Evolutionary conservation across 2,113 vertebrate genomes (phyloP).

Genomic region (Cyprinus carpio): DNA sequence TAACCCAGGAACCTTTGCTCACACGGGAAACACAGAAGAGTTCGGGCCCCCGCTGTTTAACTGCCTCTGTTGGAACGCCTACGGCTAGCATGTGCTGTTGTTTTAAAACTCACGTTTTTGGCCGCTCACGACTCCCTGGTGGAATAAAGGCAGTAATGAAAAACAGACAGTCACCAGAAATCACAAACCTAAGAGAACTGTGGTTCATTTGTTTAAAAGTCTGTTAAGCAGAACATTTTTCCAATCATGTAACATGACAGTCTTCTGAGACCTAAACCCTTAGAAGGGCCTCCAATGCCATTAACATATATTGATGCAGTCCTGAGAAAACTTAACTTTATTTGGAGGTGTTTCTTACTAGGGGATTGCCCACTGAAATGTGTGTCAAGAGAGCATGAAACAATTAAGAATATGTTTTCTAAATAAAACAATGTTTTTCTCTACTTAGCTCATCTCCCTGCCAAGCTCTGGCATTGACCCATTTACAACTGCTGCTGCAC

Average conservation of each 20-base stretch:
- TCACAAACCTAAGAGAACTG: conserved; percentile 12
- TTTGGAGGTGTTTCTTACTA: conserved; percentile 33
- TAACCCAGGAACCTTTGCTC: conserved; percentile 26
- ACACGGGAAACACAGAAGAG: conserved; percentile 3
- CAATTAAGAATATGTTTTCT: conserved; percentile 33
- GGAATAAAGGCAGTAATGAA: conserved; percentile 7
- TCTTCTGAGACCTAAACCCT: not conserved
- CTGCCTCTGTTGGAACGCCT: not conserved
- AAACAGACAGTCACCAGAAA: conserved; percentile 14
- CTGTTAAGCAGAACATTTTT: conserved; percentile 31
- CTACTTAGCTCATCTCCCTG: conserved; percentile 24
- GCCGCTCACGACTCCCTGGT: not conserved
- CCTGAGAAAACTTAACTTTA: conserved; percentile 13
- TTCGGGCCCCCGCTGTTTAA: conserved; percentile 18
- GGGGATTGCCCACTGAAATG: conserved; percentile 25
- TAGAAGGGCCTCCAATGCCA: conserved; percentile 3
- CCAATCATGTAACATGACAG: conserved; percentile 40
- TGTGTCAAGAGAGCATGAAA: not conserved
- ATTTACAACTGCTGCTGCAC: conserved; percentile 32
- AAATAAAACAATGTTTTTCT: conserved; percentile 25
- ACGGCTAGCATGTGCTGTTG: conserved; percentile 26
- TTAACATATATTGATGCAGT: conserved; percentile 24
- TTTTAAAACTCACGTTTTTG: conserved; percentile 34
- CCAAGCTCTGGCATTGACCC: conserved; percentile 30
- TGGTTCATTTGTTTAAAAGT: conserved; percentile 31